Evolutionary conservation across 1,140 invertebrate genomes (phyloP).

Genomic region (Wiebesia pumilae): DNA sequence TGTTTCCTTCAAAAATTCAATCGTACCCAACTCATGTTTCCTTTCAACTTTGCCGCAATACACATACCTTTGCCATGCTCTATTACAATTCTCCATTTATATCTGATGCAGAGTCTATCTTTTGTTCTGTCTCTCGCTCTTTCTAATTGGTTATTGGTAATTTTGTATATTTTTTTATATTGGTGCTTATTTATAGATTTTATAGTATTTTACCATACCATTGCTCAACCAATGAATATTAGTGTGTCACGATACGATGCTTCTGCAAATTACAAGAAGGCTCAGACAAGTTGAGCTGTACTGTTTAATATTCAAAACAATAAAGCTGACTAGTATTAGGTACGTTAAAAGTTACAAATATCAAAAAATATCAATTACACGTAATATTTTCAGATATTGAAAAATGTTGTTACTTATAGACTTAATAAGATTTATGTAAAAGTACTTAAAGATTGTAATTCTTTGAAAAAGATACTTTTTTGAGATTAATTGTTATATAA

Average conservation of each 20-base stretch:
- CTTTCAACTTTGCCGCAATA: slow-evolving; percentile 40
- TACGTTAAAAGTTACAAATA: no score
- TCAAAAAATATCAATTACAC: no score
- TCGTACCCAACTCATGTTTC: slow-evolving; percentile 48
- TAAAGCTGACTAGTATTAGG: no score
- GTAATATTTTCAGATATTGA: no score
- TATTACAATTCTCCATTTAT: slow-evolving; percentile 1
- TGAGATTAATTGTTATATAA: no score
- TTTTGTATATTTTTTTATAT: neutral
- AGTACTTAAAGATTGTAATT: no score
- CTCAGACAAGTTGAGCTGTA: neutral
- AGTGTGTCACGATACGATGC: no score
- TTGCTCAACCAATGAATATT: neutral
- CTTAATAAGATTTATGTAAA: no score
- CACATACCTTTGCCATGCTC: neutral
- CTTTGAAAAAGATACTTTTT: no score
- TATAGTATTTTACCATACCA: neutral
- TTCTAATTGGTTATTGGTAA: neutral
- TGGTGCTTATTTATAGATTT: neutral
- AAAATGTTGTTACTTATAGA: no score
- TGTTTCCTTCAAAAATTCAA: slow-evolving; percentile 67
- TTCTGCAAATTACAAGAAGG: slow-evolving; percentile 45
- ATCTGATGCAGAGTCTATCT: neutral
- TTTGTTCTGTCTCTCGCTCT: neutral
- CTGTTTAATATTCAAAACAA: slow-evolving; percentile 36